Evolutionary conservation across 2,113 vertebrate species (phyloP), one percentile per base, ranked within the genome.

Genomic region (Pimephales promelas): DNA sequence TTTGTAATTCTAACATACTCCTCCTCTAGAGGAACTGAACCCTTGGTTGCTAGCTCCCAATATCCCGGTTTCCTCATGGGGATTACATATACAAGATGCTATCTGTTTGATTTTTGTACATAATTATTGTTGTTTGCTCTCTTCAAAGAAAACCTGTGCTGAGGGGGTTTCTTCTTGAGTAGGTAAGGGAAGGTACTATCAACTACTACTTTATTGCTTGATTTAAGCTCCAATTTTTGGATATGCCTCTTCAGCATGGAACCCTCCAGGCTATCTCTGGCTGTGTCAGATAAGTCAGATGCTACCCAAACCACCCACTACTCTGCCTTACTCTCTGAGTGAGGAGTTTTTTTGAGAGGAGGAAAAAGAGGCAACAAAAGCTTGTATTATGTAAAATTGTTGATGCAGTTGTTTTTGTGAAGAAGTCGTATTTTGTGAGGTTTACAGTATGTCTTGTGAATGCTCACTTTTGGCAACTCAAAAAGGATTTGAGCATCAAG

Each of bases 201-300:
- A 47, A 40, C 57, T 79, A 4, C 40, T 24, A 59, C 74, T 57
- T 10, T 10, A 10, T 31, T 26, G 40, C 43, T 79, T 45, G 59
- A 79, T 79, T 79, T 24, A 22, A 64, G 76, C 56, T 62, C 57
- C 34, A 66, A 49, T 79, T 79, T 79, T 47, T 79, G 43, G 59
- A 79, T 31, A 40, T 64, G 59, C 57, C 31, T 75, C 49, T 54
- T 77, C 56, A 77, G 56, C 75, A 49, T 66, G 47, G 61, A 31
- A 78, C 47, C 82, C 73, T 77, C 8, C 73, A 13, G 74, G 74
- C 59, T 56, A 68, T 66, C 74, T 84, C 82, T 84, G 82, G 47
- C 74, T 84, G 22, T 40, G 82, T 77, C 73, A 68, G 82, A 84
- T 84, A 84, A 84, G 82, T 84, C 72, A 26, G 36, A 83, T 77